Conservation (phyloP, 2,797 vertebrate species). For the Enteromius mattozi region DNA sequence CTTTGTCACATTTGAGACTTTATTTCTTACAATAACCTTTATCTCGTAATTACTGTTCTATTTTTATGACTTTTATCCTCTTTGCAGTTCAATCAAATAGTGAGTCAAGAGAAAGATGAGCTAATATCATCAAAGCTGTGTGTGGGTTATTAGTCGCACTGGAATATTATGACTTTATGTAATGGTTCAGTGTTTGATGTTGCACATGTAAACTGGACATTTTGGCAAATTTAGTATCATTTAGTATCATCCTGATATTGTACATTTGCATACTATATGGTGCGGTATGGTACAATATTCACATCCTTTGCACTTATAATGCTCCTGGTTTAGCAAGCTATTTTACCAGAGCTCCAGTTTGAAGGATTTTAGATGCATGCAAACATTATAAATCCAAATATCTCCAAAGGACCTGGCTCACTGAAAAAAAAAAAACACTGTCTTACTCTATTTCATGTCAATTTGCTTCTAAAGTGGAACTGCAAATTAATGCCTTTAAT, state of each 20-base stretch:
- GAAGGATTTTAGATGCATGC: conserved; percentile 15
- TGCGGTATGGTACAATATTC: background rate
- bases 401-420: background rate
- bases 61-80: background rate
- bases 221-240: background rate
- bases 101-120: background rate
- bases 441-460: conserved; percentile 41
- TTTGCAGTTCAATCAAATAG: background rate
- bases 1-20: background rate
- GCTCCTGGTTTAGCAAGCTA: background rate
- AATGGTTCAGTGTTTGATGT: background rate
- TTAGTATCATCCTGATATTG: background rate
- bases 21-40: background rate
- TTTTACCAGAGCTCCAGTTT: conserved; percentile 14
- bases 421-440: background rate
- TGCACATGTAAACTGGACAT: background rate
- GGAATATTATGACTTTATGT: background rate
- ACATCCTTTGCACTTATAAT: conserved; percentile 2
- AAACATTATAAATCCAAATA: conserved; percentile 46
- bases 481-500: conserved; percentile 46
- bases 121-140: conserved; percentile 1
- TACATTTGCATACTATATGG: background rate
- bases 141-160: background rate
- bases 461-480: conserved; percentile 39
- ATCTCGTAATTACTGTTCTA: background rate